Evolutionary conservation across 1,140 invertebrate genomes (phyloP), one percentile per base, ranked within the genome.

Genomic region (Pseudomyrmex concolor): DNA sequence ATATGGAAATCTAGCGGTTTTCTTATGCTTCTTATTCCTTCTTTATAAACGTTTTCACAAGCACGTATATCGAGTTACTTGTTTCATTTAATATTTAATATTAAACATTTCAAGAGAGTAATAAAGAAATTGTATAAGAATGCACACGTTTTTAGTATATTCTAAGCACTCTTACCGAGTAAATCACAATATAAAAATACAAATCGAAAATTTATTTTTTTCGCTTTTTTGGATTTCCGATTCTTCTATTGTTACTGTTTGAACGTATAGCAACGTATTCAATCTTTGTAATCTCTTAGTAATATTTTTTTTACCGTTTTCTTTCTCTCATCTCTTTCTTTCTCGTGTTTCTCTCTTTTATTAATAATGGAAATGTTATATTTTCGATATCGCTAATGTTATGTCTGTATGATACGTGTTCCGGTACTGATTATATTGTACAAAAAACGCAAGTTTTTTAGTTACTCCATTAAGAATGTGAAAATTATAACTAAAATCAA

Each of bases 151-250:
- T 73, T 81, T 84, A 84, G 34, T 34, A 77, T 86, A 82, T 86
- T 84, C 72, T 89, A 90, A 76, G 76, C 89, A 92, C 67, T 82
- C 63, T 34, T 34, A 67, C 85, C 66, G 60, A 85, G 68, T 87
- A 81, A 86, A 90, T 90, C 86, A 84, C 78, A 88, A 91, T 93
- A 93, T 90, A 93, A 93, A 93, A 93, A 93, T 93, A 93, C 91
- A 93, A 92, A 92, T 91, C 66, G 72, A 88, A 89, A 83, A 54
- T 87, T 51, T 43, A 25, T 88, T 66, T 62, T 82, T 15, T 50
- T 57, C 57, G 43, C 10, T 50, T 66, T 83, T 12, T 54, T 51
- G 45, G 22, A 19, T 62, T 74, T 60, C 25, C 5, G 48, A 60
- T 73, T 87, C 81, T 76, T 19, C 25, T 45, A 66, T 76, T 57